These are phyloP conservation scores for Brachylomia viminalis DNA, from an alignment of 2,888 invertebrate genomes.

Conservation along the genomic window DNA sequence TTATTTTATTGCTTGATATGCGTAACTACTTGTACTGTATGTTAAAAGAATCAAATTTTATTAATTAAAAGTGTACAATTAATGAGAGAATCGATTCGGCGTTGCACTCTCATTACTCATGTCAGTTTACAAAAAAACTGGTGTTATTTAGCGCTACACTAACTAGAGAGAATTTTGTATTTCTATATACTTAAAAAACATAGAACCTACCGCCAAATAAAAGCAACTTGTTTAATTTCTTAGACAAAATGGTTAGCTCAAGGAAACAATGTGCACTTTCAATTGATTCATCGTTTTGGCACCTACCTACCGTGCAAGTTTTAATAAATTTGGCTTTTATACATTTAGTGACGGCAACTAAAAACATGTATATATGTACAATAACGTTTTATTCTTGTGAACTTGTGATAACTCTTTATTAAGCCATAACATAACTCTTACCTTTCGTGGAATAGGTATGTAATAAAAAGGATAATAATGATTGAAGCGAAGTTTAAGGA, in stretches of 20 bases:
- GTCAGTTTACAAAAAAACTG: slow-evolving; percentile 5
- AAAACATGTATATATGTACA: background rate
- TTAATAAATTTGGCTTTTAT: slow-evolving; percentile 2
- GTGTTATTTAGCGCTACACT: slow-evolving; percentile 23
- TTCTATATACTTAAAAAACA: slow-evolving; percentile 1
- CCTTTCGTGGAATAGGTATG: background rate
- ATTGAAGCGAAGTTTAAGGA: background rate
- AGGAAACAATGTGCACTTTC: background rate
- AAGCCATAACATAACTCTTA: background rate
- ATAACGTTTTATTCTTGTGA: slow-evolving; percentile 29
- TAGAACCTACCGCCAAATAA: slow-evolving; percentile 22
- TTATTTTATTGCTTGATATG: slow-evolving; percentile 31
- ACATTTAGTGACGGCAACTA: slow-evolving; percentile 20
- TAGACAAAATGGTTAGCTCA: background rate
- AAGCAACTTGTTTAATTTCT: slow-evolving; percentile 4
- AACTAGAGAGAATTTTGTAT: slow-evolving; percentile 10
- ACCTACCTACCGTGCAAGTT: slow-evolving; percentile 9
- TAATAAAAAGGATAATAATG: slow-evolving; percentile 1
- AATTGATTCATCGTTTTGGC: slow-evolving; percentile 18
- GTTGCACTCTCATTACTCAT: background rate
- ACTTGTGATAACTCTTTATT: slow-evolving; percentile 19
- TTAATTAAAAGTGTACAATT: background rate
- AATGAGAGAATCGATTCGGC: background rate
- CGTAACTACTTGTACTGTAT: background rate
- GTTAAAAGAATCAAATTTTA: background rate